A percentile compares a stretch with the other conserved stretches of the same genome.
Conservation (phyloP, 2,113 vertebrate species). For the Arvicanthis niloticus region DNA sequence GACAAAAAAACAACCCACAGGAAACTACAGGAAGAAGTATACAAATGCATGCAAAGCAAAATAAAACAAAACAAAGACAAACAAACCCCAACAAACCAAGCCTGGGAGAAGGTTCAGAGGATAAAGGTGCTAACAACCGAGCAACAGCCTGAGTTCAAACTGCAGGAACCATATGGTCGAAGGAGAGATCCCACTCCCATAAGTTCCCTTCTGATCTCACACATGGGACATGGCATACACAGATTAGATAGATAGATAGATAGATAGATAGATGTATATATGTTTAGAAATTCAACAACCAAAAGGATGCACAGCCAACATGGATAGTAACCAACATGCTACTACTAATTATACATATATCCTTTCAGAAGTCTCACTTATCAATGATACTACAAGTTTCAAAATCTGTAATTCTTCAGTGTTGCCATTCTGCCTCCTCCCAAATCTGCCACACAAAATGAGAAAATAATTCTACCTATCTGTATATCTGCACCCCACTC, state of each 20-base stretch:
- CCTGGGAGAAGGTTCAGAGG: not conserved
- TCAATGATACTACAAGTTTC: not conserved
- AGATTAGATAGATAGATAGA: too few species aligned
- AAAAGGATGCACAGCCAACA: not conserved
- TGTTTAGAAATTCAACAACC: not conserved
- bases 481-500: not conserved
- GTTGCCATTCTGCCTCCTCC: not conserved
- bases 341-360: not conserved
- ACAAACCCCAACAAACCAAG: not conserved
- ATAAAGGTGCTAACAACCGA: too few species aligned
- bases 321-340: not conserved
- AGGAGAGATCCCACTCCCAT: not conserved
- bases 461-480: constrained; percentile 5
- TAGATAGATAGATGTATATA: too few species aligned
- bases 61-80: not conserved
- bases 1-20: not conserved
- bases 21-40: not conserved
- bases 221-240: not conserved
- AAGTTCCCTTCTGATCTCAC: not conserved
- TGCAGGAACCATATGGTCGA: not conserved
- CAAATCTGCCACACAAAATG: not conserved
- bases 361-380: not conserved
- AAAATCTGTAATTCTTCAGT: not conserved
- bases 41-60: not conserved
- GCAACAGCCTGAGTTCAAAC: not conserved